Evolutionary conservation across 2,888 invertebrate genomes (phyloP).

Genomic region (Agrochola circellaris): DNA sequence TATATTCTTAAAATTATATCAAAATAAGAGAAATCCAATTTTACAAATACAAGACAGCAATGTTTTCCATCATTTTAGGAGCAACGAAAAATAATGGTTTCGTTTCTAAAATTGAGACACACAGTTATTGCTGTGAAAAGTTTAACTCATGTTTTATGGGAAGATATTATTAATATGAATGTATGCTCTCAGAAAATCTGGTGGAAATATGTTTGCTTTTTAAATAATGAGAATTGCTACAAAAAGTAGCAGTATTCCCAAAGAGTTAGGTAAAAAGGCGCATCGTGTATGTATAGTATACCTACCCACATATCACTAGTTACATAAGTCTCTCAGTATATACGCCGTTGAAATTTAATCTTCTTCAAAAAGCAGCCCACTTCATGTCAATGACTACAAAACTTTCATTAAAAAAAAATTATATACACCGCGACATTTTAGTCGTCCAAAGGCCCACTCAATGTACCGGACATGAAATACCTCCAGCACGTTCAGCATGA

Average conservation of each 20-base stretch:
- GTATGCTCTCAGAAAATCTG: conserved; percentile 12
- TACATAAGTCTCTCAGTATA: no score
- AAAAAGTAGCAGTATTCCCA: neutral
- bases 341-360: no score
- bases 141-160: conserved; percentile 42
- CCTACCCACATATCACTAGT: neutral
- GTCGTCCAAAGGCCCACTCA: no score
- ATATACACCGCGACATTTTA: no score
- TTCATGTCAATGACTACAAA: no score
- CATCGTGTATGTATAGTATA: neutral
- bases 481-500: no score
- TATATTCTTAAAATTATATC: neutral
- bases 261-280: neutral
- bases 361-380: no score
- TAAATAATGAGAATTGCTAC: neutral
- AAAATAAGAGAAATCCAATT: conserved; percentile 5
- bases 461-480: no score
- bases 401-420: no score
- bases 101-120: conserved; percentile 52
- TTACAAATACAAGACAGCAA: conserved; percentile 6
- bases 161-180: conserved; percentile 44
- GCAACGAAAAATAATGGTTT: conserved; percentile 23
- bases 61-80: conserved; percentile 18
- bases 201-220: conserved; percentile 20
- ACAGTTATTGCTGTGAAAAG: conserved; percentile 56